A percentile compares a stretch with the other conserved stretches of the same genome.
Evolutionary conservation across 2,797 vertebrate genomes (phyloP).

Genomic region (Rhyacichthys aspro): DNA sequence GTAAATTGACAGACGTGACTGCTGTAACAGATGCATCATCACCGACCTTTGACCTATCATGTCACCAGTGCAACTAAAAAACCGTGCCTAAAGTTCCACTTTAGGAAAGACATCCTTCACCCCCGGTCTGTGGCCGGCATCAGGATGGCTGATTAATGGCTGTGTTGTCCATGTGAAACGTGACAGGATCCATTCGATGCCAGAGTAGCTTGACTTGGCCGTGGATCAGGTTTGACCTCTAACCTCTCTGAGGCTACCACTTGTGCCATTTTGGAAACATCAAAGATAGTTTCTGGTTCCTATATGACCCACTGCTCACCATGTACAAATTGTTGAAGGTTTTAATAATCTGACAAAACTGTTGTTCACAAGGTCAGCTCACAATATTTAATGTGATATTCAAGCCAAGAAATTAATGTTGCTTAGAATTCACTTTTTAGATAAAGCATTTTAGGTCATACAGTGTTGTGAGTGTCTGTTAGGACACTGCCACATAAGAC

Average conservation of each 20-base stretch:
- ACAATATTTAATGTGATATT: conserved; percentile 3
- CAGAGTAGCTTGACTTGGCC: background rate
- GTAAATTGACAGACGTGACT: too few relatives aligned
- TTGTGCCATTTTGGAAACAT: conserved; percentile 27
- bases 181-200: conserved; percentile 40
- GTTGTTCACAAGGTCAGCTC: background rate
- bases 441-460: conserved; percentile 5
- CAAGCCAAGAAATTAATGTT: background rate
- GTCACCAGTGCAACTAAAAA: conserved; percentile 2
- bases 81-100: background rate
- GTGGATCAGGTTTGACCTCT: conserved; percentile 31
- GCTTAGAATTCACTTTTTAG: background rate
- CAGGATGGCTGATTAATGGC: conserved; percentile 33
- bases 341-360: background rate
- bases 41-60: background rate
- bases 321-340: background rate
- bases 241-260: background rate
- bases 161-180: conserved; percentile 26
- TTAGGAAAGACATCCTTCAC: conserved; percentile 23
- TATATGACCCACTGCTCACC: conserved; percentile 9
- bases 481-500: conserved; percentile 47
- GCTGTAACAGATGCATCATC: background rate
- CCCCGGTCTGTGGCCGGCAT: background rate
- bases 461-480: conserved; percentile 11
- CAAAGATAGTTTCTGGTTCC: conserved; percentile 9